phyloP scores from a whole-genome alignment of 2,113 vertebrate genomes.

The Hepsetus odoe region DNA sequence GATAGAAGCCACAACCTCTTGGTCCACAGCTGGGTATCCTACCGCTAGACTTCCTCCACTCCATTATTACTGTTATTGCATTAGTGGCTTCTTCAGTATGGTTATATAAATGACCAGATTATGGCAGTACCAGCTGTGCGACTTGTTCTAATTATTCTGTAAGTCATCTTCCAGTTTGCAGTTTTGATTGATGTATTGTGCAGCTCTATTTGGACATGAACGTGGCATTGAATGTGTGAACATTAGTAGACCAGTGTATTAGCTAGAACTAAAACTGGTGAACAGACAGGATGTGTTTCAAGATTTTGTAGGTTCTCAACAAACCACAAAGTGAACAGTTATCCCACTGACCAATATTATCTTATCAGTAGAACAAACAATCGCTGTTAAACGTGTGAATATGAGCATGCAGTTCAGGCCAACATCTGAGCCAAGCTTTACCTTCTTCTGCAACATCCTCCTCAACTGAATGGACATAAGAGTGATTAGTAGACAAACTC shows the following conservation, averaged over 20 bases:
- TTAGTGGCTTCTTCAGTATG: neutral
- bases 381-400: neutral
- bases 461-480: conserved; percentile 62
- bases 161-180: neutral
- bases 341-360: neutral
- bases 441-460: conserved; percentile 55
- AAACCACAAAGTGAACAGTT: conserved; percentile 16
- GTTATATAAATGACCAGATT: neutral
- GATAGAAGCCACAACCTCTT: no score
- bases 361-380: neutral
- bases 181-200: neutral
- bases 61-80: neutral
- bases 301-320: neutral
- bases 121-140: neutral
- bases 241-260: conserved; percentile 19
- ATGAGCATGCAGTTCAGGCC: conserved; percentile 42
- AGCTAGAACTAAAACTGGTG: neutral
- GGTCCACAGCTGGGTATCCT: no score
- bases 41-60: no score
- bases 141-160: neutral
- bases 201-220: neutral
- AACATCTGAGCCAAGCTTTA: conserved; percentile 46
- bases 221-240: neutral
- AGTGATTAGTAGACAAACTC: conserved; percentile 65
- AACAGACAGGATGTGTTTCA: neutral